Conservation (phyloP, 2,113 vertebrate genomes). For the Corythornis vintsioides region DNA sequence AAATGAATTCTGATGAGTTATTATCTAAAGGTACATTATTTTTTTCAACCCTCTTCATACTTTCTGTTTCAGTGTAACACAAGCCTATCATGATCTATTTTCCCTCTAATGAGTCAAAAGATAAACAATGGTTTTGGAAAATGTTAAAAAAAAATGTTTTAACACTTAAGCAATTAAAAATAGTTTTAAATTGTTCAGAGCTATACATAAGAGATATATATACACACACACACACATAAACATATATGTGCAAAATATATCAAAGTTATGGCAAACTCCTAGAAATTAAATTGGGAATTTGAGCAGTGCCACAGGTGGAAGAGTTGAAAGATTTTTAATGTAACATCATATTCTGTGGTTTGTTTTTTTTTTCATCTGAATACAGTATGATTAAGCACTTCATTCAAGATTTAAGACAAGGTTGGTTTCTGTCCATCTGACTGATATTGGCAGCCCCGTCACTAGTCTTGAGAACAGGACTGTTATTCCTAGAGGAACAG, state of each 20-base stretch:
- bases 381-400: neutral
- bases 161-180: neutral
- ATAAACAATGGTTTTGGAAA: neutral
- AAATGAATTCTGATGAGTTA: neutral
- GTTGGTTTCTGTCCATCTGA: neutral
- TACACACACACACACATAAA: neutral
- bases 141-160: neutral
- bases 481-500: neutral
- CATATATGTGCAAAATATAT: neutral
- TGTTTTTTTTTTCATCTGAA: neutral
- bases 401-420: neutral
- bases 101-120: neutral
- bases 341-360: neutral
- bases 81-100: neutral
- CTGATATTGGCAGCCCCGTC: neutral
- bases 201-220: neutral
- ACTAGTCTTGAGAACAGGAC: neutral
- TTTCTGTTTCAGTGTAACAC: neutral
- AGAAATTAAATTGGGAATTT: neutral
- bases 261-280: neutral
- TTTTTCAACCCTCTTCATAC: neutral
- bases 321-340: neutral
- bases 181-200: neutral
- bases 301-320: fast-evolving
- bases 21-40: neutral